These are phyloP conservation scores for Galeopterus variegatus DNA, from an alignment of 2,113 vertebrate genomes.

Conservation along the genomic window DNA sequence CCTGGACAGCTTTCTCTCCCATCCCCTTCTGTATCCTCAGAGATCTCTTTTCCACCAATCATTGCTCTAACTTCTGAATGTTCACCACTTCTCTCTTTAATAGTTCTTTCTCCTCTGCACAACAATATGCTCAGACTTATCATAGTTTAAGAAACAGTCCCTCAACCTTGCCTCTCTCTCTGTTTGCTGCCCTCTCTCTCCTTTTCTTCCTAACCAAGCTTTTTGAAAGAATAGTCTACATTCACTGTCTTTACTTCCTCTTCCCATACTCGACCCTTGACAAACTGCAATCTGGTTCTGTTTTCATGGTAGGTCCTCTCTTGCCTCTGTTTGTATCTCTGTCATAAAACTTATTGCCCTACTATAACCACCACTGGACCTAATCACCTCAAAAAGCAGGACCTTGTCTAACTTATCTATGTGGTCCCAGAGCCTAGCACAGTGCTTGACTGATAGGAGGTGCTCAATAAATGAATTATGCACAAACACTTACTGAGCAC, in stretches of 20 bases:
- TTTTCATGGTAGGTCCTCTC: not conserved
- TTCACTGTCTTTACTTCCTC: conserved; percentile 2
- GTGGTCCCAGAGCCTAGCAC: conserved; percentile 72
- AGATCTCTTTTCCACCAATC: conserved; percentile 25
- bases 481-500: conserved; percentile 79
- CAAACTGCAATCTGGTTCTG: not conserved
- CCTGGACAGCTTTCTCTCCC: not conserved
- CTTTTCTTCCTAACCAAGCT: not conserved
- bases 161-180: not conserved
- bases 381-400: not conserved
- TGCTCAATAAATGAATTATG: conserved; percentile 80
- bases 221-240: conserved; percentile 33
- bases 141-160: conserved; percentile 23
- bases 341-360: not conserved
- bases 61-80: not conserved
- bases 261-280: not conserved
- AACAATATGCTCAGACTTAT: not conserved
- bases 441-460: conserved; percentile 79
- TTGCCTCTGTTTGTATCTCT: not conserved
- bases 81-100: not conserved
- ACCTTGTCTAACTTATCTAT: conserved; percentile 30
- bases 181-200: not conserved
- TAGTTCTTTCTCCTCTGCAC: conserved; percentile 2
- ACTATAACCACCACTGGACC: conserved; percentile 25
- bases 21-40: not conserved